Evolutionary conservation across 1,140 invertebrate species (phyloP).

Genomic region (Pseudomyrmex sp.): DNA sequence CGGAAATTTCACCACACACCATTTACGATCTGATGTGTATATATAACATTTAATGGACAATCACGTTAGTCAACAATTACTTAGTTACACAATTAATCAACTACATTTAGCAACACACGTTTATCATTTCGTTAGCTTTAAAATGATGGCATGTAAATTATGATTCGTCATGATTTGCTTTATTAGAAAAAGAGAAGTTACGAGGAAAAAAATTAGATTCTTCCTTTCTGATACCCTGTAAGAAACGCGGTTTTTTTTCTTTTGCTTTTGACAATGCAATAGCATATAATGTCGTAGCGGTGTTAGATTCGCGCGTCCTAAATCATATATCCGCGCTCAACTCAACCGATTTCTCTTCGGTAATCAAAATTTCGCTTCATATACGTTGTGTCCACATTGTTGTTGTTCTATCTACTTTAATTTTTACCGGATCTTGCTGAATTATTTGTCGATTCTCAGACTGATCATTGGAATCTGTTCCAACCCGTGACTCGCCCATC

Average conservation of each 20-base stretch:
- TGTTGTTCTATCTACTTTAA: conserved; percentile 71
- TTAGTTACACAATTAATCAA: conserved; percentile 43
- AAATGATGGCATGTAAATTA: conserved; percentile 15
- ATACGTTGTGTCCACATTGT: conserved; percentile 73
- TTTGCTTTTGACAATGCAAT: conserved; percentile 48
- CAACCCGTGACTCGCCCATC: conserved; percentile 75
- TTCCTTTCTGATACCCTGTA: conserved; percentile 11
- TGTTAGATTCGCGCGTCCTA: conserved; percentile 47
- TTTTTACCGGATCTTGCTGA: conserved; percentile 84
- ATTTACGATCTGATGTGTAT: conserved; percentile 48
- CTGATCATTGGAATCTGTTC: conserved; percentile 77
- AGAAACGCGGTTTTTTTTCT: conserved; percentile 1
- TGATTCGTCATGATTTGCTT: conserved; percentile 44
- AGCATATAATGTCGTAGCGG: conserved; percentile 46
- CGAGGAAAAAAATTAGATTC: conserved; percentile 21
- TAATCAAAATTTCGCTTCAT: conserved; percentile 57
- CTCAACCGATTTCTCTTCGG: conserved; percentile 35
- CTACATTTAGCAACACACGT: conserved; percentile 40
- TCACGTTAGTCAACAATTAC: conserved; percentile 45
- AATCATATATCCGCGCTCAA: conserved; percentile 37
- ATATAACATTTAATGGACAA: conserved; percentile 52
- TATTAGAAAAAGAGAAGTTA: not conserved
- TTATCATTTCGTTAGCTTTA: conserved; percentile 41
- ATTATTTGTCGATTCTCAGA: conserved; percentile 77
- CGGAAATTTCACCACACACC: conserved; percentile 54